phyloP scores from a whole-genome alignment of 2,888 invertebrate genomes.

The Drepana falcataria region DNA sequence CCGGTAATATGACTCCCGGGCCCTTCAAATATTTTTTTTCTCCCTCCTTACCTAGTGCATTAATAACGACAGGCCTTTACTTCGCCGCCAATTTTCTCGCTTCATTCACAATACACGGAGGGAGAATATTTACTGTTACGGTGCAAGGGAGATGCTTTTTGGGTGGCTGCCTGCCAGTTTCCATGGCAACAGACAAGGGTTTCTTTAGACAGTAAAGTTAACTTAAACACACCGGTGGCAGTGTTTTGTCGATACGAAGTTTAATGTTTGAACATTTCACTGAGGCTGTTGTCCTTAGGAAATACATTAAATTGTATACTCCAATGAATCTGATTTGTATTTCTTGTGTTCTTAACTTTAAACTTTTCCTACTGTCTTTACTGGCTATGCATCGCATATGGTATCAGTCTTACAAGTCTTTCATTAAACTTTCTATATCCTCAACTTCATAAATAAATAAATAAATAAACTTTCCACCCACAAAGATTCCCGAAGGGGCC shows the following conservation, averaged over 20 bases:
- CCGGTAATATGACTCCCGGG: not conserved
- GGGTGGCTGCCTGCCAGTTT: conserved; percentile 32
- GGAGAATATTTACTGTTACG: conserved; percentile 40
- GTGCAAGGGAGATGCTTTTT: conserved; percentile 25
- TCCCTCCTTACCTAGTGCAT: conserved; percentile 15
- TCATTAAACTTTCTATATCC: too few relatives aligned
- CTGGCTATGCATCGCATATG: too few relatives aligned
- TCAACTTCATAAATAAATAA: too few relatives aligned
- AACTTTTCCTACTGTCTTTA: too few relatives aligned
- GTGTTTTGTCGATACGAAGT: not conserved
- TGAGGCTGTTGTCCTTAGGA: too few relatives aligned
- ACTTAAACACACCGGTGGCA: not conserved
- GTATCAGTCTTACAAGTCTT: too few relatives aligned
- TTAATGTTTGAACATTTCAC: not conserved
- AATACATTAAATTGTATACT: too few relatives aligned
- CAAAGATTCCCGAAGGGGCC: too few relatives aligned
- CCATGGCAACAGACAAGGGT: conserved; percentile 41
- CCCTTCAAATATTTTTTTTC: conserved; percentile 4
- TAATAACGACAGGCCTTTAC: conserved; percentile 23
- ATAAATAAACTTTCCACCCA: too few relatives aligned
- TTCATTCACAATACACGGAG: conserved; percentile 19
- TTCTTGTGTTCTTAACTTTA: too few relatives aligned
- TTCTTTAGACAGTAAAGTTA: conserved; percentile 10
- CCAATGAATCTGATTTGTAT: too few relatives aligned
- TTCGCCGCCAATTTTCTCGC: conserved; percentile 24